These are phyloP conservation scores for Trachelus troglodyta DNA, from an alignment of 2,888 invertebrate genomes.

Conservation along the genomic window DNA sequence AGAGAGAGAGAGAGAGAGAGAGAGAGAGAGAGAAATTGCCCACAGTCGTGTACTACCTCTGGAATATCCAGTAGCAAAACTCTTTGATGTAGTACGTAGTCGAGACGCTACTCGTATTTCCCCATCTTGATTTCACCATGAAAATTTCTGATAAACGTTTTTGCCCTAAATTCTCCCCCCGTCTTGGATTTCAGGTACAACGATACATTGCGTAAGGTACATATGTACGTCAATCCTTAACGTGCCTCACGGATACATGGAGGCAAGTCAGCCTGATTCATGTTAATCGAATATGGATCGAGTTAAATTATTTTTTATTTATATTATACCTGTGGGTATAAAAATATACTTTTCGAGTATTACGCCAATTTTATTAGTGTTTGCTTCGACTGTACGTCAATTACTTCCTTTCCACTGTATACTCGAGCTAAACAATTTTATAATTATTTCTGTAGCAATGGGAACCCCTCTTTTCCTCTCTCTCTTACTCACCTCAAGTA, in stretches of 20 bases:
- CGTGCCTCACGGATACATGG: no score
- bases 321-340: no score
- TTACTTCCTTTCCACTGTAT: not conserved
- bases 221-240: not conserved
- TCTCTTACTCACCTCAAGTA: not conserved
- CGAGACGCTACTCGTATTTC: not conserved
- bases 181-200: not conserved
- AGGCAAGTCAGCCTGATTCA: no score
- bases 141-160: not conserved
- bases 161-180: not conserved
- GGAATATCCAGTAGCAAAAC: not conserved
- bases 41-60: not conserved
- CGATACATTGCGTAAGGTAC: not conserved
- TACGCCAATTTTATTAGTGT: no score
- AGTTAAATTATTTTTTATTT: no score
- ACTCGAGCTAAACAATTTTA: not conserved
- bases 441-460: not conserved
- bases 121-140: not conserved
- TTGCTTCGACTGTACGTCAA: not conserved
- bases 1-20: no score
- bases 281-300: no score
- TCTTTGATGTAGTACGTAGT: not conserved
- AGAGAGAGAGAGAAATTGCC: not conserved
- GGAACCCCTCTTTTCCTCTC: no score
- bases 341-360: no score